Evolutionary conservation across 1,140 invertebrate species (phyloP).

Genomic region (Euglossa dilemma): DNA sequence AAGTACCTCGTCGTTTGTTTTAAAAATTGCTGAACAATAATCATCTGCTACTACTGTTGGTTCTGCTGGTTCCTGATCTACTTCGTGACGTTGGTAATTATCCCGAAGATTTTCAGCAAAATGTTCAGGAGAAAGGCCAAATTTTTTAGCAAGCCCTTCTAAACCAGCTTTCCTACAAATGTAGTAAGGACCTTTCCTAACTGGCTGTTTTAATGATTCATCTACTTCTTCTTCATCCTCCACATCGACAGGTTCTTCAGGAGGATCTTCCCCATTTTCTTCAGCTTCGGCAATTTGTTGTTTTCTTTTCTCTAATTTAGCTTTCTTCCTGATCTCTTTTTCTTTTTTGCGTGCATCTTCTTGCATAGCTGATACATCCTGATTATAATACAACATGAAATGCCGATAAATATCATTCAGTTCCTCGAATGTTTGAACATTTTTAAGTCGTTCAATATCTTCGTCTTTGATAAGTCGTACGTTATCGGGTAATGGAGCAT

Average conservation of each 20-base stretch:
- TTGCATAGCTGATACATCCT: conserved; percentile 93
- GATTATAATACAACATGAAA: conserved; percentile 95
- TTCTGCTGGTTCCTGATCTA: conserved; percentile 93
- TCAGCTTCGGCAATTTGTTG: conserved; percentile 84
- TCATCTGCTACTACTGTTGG: conserved; percentile 91
- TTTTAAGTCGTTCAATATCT: conserved; percentile 91
- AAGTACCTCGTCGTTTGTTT: conserved; percentile 89
- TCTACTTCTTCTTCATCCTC: conserved; percentile 84
- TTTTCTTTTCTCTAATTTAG: conserved; percentile 75
- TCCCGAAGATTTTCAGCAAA: conserved; percentile 98
- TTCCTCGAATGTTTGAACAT: conserved; percentile 94
- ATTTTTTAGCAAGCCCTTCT: conserved; percentile 92
- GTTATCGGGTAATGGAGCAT: conserved; percentile 92
- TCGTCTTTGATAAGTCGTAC: conserved; percentile 92
- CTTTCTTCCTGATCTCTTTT: conserved; percentile 83
- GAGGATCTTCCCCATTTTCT: conserved; percentile 84
- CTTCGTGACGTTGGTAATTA: conserved; percentile 97
- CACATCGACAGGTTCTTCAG: conserved; percentile 80
- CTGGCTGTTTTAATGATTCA: conserved; percentile 91
- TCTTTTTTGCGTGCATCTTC: conserved; percentile 85
- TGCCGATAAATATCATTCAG: conserved; percentile 96
- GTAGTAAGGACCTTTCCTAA: conserved; percentile 92
- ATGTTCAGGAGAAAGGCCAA: conserved; percentile 96
- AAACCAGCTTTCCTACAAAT: conserved; percentile 94
- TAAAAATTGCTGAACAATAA: conserved; percentile 84